These are phyloP conservation scores for Drosophila insularis DNA, from an alignment of 1,140 invertebrate genomes.

Conservation along the genomic window DNA sequence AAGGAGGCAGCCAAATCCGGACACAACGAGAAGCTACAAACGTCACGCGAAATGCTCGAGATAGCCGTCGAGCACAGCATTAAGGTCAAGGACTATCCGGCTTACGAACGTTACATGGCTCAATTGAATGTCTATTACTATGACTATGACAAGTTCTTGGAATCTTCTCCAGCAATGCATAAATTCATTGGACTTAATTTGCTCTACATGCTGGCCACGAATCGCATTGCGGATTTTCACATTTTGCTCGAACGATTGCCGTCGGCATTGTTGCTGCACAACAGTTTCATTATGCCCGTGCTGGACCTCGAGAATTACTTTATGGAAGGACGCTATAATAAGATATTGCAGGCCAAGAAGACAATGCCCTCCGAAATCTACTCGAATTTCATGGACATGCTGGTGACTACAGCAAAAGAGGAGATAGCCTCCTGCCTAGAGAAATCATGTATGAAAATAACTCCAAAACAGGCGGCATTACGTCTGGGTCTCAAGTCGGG, in stretches of 20 bases:
- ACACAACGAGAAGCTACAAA: conserved; percentile 39
- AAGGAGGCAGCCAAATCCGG: background rate
- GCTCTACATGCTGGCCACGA: conserved; percentile 97
- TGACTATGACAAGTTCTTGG: conserved; percentile 96
- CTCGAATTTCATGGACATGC: conserved; percentile 98
- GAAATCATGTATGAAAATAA: conserved; percentile 96
- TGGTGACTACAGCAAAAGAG: conserved; percentile 96
- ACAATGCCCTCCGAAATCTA: conserved; percentile 98
- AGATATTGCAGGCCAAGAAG: conserved; percentile 87
- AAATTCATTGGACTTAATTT: conserved; percentile 97
- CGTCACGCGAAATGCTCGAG: conserved; percentile 93
- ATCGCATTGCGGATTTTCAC: conserved; percentile 98
- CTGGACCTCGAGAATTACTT: conserved; percentile 98
- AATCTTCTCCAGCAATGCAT: conserved; percentile 93
- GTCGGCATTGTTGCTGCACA: conserved; percentile 93
- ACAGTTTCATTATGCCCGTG: conserved; percentile 97
- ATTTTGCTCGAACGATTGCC: conserved; percentile 97
- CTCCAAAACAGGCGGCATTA: conserved; percentile 91
- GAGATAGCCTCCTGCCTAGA: conserved; percentile 98
- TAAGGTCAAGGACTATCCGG: conserved; percentile 94
- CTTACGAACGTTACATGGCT: conserved; percentile 97
- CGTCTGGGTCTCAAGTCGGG: conserved; percentile 93
- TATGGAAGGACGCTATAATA: conserved; percentile 99
- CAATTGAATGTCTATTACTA: conserved; percentile 99
- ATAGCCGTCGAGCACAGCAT: conserved; percentile 98